These are phyloP conservation scores for Siniperca scherzeri DNA, from an alignment of 2,797 vertebrate genomes.

Conservation along the genomic window DNA sequence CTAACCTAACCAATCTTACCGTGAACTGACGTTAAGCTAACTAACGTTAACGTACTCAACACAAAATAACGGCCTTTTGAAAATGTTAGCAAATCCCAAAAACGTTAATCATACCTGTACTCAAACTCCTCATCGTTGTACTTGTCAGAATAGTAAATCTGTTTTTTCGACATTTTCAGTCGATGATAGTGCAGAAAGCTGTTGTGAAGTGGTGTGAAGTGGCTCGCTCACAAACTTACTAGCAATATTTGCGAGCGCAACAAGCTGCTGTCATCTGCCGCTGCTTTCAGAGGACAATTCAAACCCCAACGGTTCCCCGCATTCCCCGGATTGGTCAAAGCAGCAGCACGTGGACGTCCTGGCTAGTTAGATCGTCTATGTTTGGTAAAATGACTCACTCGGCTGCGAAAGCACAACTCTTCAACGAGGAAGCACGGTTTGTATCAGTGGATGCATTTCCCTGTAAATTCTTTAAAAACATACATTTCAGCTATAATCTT, in stretches of 20 bases:
- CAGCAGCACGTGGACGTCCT: slow-evolving; percentile 32
- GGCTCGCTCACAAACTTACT: not conserved
- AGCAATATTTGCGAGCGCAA: slow-evolving; percentile 8
- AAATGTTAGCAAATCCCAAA: not conserved
- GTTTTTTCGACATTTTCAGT: slow-evolving; percentile 85
- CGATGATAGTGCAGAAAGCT: not conserved
- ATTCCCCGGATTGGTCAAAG: slow-evolving; percentile 67
- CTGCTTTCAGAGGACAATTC: slow-evolving; percentile 74
- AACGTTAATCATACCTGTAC: slow-evolving; percentile 80
- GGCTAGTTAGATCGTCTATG: slow-evolving; percentile 11
- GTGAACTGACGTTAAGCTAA: slow-evolving; percentile 4
- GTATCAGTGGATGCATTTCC: not conserved
- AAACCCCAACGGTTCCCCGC: slow-evolving; percentile 82
- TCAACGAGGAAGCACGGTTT: not conserved
- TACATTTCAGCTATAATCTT: fast-evolving
- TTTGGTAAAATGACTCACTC: fast-evolving
- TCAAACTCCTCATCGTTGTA: slow-evolving; percentile 88
- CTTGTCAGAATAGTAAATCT: slow-evolving; percentile 89
- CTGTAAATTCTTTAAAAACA: fast-evolving
- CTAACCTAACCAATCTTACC: no score
- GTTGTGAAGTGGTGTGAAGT: not conserved
- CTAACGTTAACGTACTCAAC: not conserved
- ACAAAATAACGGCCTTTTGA: not conserved
- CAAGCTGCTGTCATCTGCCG: slow-evolving; percentile 73
- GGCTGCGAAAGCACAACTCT: fast-evolving